phyloP scores from a whole-genome alignment of 2,888 invertebrate genomes.

The Penaeus monodon region DNA sequence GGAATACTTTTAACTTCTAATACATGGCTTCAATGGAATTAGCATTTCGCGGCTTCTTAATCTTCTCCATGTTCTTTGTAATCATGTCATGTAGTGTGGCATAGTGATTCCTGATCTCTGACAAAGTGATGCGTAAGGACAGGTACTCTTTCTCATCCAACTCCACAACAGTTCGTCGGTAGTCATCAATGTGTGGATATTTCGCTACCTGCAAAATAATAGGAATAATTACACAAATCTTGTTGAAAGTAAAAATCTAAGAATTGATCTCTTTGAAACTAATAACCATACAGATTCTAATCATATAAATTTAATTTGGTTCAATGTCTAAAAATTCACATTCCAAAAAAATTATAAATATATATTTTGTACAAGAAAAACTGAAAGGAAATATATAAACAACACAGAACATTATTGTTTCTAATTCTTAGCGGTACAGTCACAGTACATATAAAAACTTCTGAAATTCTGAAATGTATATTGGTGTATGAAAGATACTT shows the following conservation, averaged over 20 bases:
- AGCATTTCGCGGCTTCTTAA: constrained; percentile 94
- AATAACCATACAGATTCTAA: no score
- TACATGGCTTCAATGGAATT: constrained; percentile 74
- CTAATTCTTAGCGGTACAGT: no score
- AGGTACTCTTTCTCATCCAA: constrained; percentile 97
- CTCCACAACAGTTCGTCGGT: constrained; percentile 90
- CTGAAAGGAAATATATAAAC: no score
- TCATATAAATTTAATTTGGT: no score
- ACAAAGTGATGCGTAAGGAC: constrained; percentile 92
- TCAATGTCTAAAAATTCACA: no score
- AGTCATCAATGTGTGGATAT: constrained; percentile 97
- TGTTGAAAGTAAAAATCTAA: not conserved
- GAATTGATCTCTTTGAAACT: no score
- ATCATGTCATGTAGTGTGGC: constrained; percentile 97
- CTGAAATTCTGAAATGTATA: no score
- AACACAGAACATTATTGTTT: no score
- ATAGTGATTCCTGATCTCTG: constrained; percentile 97
- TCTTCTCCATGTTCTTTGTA: constrained; percentile 97
- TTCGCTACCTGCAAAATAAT: constrained; percentile 80
- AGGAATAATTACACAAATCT: constrained; percentile 5
- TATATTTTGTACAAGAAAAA: no score
- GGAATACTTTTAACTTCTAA: constrained; percentile 59
- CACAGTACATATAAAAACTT: no score
- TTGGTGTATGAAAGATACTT: no score
- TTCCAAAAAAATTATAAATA: no score